phyloP scores from a whole-genome alignment of 2,888 invertebrate species.

The Amblyjoppa proteus region DNA sequence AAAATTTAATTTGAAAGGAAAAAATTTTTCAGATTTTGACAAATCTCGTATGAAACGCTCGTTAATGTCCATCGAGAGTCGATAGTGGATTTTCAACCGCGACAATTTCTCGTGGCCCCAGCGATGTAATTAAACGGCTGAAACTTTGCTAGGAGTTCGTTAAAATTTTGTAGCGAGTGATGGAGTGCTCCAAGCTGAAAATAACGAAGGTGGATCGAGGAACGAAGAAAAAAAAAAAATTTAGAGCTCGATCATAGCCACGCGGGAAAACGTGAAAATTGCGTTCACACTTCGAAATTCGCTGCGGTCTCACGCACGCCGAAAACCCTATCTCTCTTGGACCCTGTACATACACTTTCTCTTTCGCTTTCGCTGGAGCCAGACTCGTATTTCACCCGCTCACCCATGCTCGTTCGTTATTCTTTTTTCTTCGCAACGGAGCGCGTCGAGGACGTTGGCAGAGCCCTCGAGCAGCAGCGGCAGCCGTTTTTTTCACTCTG shows the following conservation, averaged over 20 bases:
- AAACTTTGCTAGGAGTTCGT: neutral
- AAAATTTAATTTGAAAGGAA: neutral
- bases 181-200: neutral
- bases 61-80: neutral
- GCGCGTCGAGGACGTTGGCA: slow-evolving; percentile 32
- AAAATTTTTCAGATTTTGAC: neutral
- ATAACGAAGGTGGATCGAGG: slow-evolving; percentile 1
- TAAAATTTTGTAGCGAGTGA: neutral
- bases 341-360: slow-evolving; percentile 27
- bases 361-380: slow-evolving; percentile 42
- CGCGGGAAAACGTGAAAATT: slow-evolving; percentile 49
- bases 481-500: slow-evolving; percentile 26
- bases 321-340: slow-evolving; percentile 32
- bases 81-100: slow-evolving; percentile 3
- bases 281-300: slow-evolving; percentile 46
- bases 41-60: neutral
- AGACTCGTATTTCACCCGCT: slow-evolving; percentile 60
- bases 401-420: slow-evolving; percentile 38
- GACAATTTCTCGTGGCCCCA: neutral
- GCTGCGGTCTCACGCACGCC: slow-evolving; percentile 28
- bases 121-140: slow-evolving; percentile 4
- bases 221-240: slow-evolving; percentile 13
- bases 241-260: neutral
- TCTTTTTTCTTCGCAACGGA: slow-evolving; percentile 12
- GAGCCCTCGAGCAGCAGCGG: neutral